phyloP scores from a whole-genome alignment of 1,140 invertebrate genomes.

The Hylyphantes graminicola region DNA sequence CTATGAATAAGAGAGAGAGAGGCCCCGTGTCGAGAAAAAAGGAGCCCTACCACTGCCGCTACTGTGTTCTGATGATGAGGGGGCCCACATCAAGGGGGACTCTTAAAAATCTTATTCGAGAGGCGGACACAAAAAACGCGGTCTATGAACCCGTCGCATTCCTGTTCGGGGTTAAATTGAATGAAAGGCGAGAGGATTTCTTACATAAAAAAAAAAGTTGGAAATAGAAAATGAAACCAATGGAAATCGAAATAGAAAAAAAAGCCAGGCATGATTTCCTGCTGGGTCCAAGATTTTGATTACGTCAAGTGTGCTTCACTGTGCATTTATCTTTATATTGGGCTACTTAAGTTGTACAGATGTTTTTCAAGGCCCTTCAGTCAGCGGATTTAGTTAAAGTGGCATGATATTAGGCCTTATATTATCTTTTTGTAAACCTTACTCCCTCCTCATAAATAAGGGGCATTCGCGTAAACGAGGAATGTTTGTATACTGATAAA shows the following conservation, averaged over 20 bases:
- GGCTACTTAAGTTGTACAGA: conserved; percentile 11
- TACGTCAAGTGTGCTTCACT: conserved; percentile 30
- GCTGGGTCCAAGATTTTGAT: conserved; percentile 33
- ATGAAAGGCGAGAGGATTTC: not conserved
- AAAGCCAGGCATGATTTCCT: conserved; percentile 35
- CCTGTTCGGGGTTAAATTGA: conserved; percentile 24
- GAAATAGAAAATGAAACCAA: not conserved
- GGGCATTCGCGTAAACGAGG: too few species aligned
- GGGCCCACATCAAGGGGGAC: conserved; percentile 8
- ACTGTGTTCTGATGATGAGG: conserved; percentile 23
- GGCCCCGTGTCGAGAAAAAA: conserved; percentile 31
- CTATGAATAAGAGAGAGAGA: conserved; percentile 25
- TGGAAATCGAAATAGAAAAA: conserved; percentile 28
- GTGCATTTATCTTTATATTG: conserved; percentile 35
- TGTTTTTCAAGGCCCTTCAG: conserved; percentile 40
- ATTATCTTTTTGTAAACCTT: too few species aligned
- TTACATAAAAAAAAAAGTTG: not conserved
- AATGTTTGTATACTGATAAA: too few species aligned
- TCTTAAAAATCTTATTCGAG: conserved; percentile 44
- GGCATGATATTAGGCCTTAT: too few species aligned
- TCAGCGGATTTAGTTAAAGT: not conserved
- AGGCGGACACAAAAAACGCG: conserved; percentile 24
- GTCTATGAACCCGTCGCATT: conserved; percentile 51
- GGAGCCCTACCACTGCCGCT: conserved; percentile 26
- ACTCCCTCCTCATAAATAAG: too few species aligned